Percentiles rank a stretch among this genome's conserved stretches.
These are phyloP conservation scores for Astur gentilis DNA, from an alignment of 2,113 vertebrate species.

Conservation along the genomic window DNA sequence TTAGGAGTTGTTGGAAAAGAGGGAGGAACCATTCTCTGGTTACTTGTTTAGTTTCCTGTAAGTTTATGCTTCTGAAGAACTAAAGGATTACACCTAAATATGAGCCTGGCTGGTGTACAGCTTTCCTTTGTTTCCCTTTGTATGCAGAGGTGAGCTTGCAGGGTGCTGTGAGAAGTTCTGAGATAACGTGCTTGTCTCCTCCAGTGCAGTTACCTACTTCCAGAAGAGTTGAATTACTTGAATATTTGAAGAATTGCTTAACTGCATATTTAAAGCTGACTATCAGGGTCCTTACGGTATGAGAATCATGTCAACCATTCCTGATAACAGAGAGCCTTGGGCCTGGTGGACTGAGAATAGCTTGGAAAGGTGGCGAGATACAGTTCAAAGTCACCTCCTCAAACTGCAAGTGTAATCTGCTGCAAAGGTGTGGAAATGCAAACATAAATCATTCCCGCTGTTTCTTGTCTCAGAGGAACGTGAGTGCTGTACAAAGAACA, in stretches of 20 bases:
- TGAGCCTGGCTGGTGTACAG: neutral
- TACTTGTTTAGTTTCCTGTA: neutral
- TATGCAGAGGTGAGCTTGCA: neutral
- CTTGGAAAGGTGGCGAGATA: neutral
- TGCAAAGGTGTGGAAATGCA: neutral
- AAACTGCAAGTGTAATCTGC: neutral
- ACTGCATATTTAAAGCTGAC: neutral
- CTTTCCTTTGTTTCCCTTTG: neutral
- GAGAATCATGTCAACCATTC: neutral
- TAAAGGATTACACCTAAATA: neutral
- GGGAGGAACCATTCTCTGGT: neutral
- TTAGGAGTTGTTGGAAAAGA: neutral
- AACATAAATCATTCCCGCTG: conserved; percentile 22
- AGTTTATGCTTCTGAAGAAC: neutral
- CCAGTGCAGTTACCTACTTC: neutral
- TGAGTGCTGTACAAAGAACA: neutral
- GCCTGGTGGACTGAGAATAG: neutral
- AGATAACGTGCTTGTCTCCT: neutral
- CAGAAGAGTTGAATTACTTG: neutral
- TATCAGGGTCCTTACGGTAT: neutral
- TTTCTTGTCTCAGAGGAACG: neutral
- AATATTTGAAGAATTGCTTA: neutral
- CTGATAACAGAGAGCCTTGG: neutral
- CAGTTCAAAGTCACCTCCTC: neutral
- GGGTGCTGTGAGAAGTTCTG: neutral